These are phyloP conservation scores for Ranitomeya variabilis DNA, from an alignment of 2,113 vertebrate species.

Conservation along the genomic window DNA sequence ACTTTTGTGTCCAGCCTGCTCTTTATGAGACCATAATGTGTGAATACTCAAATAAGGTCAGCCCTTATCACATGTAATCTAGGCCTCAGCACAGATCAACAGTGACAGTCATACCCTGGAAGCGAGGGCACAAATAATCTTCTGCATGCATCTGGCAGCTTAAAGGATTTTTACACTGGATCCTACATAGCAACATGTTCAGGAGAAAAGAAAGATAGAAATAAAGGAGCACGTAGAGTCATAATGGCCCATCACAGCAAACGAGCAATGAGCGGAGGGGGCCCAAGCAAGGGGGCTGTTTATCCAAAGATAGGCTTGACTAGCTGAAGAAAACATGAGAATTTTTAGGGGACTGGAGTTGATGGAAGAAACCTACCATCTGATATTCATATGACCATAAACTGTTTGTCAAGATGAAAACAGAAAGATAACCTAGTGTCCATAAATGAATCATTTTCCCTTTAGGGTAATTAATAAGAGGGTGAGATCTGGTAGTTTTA, in stretches of 20 bases:
- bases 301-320: conserved; percentile 61
- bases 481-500: background rate
- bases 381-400: conserved; percentile 24
- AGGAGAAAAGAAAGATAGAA: conserved; percentile 63
- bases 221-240: conserved; percentile 60
- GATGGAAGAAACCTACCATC: conserved; percentile 55
- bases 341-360: background rate
- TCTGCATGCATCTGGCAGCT: conserved; percentile 64
- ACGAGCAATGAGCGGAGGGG: conserved; percentile 47
- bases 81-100: conserved; percentile 77
- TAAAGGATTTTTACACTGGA: conserved; percentile 63
- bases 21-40: conserved; percentile 80
- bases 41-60: conserved; percentile 81
- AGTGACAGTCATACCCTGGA: conserved; percentile 75
- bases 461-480: background rate
- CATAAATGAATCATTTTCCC: background rate
- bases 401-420: background rate
- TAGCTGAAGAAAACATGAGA: conserved; percentile 66
- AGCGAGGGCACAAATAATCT: conserved; percentile 75
- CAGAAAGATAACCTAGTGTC: background rate
- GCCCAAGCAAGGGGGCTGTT: conserved; percentile 62
- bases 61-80: conserved; percentile 83
- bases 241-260: conserved; percentile 66
- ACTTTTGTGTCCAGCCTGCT: conserved; percentile 83
- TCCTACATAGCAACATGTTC: conserved; percentile 60